Evolutionary conservation across 23 tunicate species (phyloP).

Genomic region (Botrylloides violaceus): DNA sequence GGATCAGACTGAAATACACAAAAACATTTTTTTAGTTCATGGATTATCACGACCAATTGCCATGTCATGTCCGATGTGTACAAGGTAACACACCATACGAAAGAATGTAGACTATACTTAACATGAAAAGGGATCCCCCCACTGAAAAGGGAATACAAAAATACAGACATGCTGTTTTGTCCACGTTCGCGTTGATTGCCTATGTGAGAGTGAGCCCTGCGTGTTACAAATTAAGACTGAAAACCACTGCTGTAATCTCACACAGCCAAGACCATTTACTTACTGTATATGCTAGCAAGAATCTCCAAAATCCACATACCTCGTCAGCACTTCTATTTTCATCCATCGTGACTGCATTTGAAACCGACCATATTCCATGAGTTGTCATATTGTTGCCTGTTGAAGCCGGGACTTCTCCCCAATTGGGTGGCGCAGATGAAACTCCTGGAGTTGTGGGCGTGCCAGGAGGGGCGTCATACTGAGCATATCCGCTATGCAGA

Average conservation of each 20-base stretch:
- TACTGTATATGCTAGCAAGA: neutral
- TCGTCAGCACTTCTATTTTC: conserved; percentile 59
- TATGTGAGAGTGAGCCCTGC: too few relatives aligned
- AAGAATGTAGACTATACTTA: too few relatives aligned
- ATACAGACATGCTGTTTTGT: too few relatives aligned
- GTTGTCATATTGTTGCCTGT: conserved; percentile 28
- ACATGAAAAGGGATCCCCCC: too few relatives aligned
- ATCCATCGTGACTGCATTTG: conserved; percentile 84
- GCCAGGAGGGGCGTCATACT: conserved; percentile 18
- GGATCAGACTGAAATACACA: conserved; percentile 50
- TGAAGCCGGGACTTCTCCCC: conserved; percentile 18
- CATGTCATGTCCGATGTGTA: too few relatives aligned
- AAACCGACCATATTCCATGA: conserved; percentile 82
- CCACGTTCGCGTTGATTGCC: too few relatives aligned
- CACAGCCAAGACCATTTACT: neutral
- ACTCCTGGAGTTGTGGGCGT: conserved; percentile 25
- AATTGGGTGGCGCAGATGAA: neutral
- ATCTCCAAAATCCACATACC: conserved; percentile 25
- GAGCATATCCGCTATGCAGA: neutral
- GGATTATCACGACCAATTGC: too few relatives aligned
- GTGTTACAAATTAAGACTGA: too few relatives aligned
- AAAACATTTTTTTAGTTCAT: neutral
- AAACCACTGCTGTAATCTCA: neutral
- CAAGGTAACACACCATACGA: too few relatives aligned
- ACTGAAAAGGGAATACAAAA: too few relatives aligned